Conservation (phyloP, 1,140 invertebrate genomes). For the Drosophila dunni region DNA sequence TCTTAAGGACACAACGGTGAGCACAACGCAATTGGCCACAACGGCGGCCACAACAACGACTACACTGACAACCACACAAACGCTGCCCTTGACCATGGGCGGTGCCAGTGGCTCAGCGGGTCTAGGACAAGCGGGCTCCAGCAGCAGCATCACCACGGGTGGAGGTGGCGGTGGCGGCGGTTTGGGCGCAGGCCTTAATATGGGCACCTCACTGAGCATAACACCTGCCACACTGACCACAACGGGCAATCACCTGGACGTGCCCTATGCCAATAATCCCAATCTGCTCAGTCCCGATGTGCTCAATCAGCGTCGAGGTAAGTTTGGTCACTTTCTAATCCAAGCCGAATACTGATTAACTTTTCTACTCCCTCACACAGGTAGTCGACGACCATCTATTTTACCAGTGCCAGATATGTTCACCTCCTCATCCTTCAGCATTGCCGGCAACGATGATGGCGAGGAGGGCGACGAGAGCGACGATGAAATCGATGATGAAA, state of each 20-base stretch:
- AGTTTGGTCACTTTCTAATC: slow-evolving; percentile 19
- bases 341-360: neutral
- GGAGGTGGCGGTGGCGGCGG: slow-evolving; percentile 46
- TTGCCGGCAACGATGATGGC: slow-evolving; percentile 89
- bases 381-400: slow-evolving; percentile 93
- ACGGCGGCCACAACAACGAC: slow-evolving; percentile 75
- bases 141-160: slow-evolving; percentile 23
- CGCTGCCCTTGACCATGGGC: slow-evolving; percentile 54
- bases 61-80: slow-evolving; percentile 66
- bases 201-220: slow-evolving; percentile 62
- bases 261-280: slow-evolving; percentile 91
- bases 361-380: slow-evolving; percentile 84
- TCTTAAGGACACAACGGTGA: slow-evolving; percentile 81
- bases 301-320: slow-evolving; percentile 90
- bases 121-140: slow-evolving; percentile 9
- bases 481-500: slow-evolving; percentile 94
- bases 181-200: slow-evolving; percentile 49
- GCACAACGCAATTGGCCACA: slow-evolving; percentile 63
- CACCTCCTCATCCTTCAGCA: slow-evolving; percentile 90
- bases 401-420: slow-evolving; percentile 95
- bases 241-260: slow-evolving; percentile 90
- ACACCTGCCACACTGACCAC: slow-evolving; percentile 68
- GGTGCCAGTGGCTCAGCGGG: slow-evolving; percentile 26
- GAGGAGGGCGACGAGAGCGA: slow-evolving; percentile 92
- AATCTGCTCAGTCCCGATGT: slow-evolving; percentile 93